Percentiles rank a stretch among this genome's conserved stretches.
phyloP scores from a whole-genome alignment of 2,888 invertebrate genomes.

The Lycocerus yunnanus region DNA sequence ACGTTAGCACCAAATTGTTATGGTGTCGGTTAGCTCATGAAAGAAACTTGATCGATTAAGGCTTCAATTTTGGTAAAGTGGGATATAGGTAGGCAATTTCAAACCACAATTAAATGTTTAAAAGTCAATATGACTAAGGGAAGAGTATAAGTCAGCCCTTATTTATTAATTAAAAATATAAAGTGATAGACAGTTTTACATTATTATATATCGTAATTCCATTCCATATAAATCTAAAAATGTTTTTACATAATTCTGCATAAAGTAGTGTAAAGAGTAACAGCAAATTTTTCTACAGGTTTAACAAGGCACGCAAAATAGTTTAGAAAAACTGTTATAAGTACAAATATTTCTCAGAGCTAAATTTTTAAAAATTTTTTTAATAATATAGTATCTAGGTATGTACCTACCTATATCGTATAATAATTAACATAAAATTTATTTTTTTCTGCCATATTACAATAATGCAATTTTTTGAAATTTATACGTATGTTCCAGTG shows the following conservation, averaged over 20 bases:
- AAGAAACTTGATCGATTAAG: too few relatives aligned
- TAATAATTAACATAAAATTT: conserved; percentile 17
- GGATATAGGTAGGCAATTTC: not conserved
- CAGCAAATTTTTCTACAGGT: conserved; percentile 48
- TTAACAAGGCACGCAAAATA: conserved; percentile 55
- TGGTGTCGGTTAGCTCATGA: too few relatives aligned
- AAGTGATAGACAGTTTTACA: conserved; percentile 51
- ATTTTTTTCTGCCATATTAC: conserved; percentile 24
- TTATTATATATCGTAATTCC: conserved; percentile 46
- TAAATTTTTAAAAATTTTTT: conserved; percentile 43
- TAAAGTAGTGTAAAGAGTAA: conserved; percentile 32
- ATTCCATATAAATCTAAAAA: conserved; percentile 54
- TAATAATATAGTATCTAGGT: conserved; percentile 31
- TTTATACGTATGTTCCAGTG: not conserved
- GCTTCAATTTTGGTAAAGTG: not conserved
- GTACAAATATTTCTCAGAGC: conserved; percentile 39
- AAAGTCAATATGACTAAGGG: conserved; percentile 55
- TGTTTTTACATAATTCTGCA: conserved; percentile 33
- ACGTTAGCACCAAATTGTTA: too few relatives aligned
- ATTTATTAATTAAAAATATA: conserved; percentile 55
- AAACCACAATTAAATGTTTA: conserved; percentile 22
- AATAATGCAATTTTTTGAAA: not conserved
- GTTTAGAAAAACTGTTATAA: conserved; percentile 47
- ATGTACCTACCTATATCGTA: not conserved
- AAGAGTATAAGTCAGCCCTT: conserved; percentile 52